These are phyloP conservation scores for Zophobas morio DNA, from an alignment of 1,140 invertebrate species.

Conservation along the genomic window DNA sequence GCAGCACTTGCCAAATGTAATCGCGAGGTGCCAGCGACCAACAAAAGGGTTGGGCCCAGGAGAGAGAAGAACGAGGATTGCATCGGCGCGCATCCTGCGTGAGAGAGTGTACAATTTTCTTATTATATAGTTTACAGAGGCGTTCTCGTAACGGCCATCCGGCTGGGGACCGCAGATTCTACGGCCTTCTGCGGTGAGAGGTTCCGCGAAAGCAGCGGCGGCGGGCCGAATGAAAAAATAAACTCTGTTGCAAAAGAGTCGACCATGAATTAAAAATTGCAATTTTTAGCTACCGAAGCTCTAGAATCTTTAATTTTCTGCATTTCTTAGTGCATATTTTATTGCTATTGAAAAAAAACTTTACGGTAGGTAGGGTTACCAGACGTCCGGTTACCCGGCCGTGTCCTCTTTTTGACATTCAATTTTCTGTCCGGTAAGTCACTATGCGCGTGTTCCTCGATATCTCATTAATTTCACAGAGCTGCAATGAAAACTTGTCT, in stretches of 20 bases:
- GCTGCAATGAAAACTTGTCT: too few species aligned
- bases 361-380: too few species aligned
- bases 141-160: conserved; percentile 33
- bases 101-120: conserved; percentile 31
- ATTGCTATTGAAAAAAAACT: too few species aligned
- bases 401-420: too few species aligned
- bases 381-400: too few species aligned
- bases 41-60: conserved; percentile 35
- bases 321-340: too few species aligned
- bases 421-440: too few species aligned
- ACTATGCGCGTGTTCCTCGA: too few species aligned
- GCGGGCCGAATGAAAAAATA: background rate
- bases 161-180: conserved; percentile 16
- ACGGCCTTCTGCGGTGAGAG: background rate
- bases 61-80: conserved; percentile 21
- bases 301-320: too few species aligned
- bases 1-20: conserved; percentile 63
- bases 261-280: background rate
- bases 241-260: background rate
- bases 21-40: conserved; percentile 56
- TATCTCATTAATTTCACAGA: too few species aligned
- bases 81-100: conserved; percentile 17
- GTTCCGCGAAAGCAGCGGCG: conserved; percentile 28
- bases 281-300: too few species aligned
- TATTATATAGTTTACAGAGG: conserved; percentile 1